Evolutionary conservation across 2,888 invertebrate species (phyloP), one percentile per base, ranked within the genome.

Genomic region (Spilarctia lutea): DNA sequence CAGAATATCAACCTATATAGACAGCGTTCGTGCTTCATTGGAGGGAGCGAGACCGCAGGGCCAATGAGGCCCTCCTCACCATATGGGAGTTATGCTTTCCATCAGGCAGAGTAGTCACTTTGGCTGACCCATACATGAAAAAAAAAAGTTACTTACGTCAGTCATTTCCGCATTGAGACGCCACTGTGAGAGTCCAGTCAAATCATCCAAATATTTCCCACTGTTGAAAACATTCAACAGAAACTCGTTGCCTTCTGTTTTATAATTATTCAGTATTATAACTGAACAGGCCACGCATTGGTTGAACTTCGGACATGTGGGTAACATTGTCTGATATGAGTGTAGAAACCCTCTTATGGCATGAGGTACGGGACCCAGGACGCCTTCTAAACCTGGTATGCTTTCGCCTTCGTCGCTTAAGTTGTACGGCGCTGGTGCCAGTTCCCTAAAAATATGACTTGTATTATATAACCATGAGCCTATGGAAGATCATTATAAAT

Each of bases 261-360:
- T 90, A 75, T 95, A 96, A 68, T 90, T 88, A 20, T 90, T 84
- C 11, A 95, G 78, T 2, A 96, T 93, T 0, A 88, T 75, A 80
- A 96, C 94, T 0, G 99, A 99, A 90, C 99, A 99, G 0, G 99
- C 99, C 67, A 99, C 98, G 89, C 99, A 99, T 82, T 98, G 98
- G 73, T 97, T 96, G 95, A 99, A 99, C 85, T 98, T 97, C 71
- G 97, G 96, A 65, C 98, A 98, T 2, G 98, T 98, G 0, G 99
- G 99, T 73, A 98, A 91, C 63, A 99, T 97, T 71, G 98, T 98
- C 81, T 98, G 97, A 90, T 97, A 98, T 65, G 97, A 97, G 81
- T 98, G 97, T 7, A 99, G 94, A 91, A 98, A 99, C 0, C 99
- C 99, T 60, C 99, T 96, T 81, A 99, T 98, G 10, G 99, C 98